Evolutionary conservation across 2,797 vertebrate species (phyloP).

Genomic region (Chanos chanos): DNA sequence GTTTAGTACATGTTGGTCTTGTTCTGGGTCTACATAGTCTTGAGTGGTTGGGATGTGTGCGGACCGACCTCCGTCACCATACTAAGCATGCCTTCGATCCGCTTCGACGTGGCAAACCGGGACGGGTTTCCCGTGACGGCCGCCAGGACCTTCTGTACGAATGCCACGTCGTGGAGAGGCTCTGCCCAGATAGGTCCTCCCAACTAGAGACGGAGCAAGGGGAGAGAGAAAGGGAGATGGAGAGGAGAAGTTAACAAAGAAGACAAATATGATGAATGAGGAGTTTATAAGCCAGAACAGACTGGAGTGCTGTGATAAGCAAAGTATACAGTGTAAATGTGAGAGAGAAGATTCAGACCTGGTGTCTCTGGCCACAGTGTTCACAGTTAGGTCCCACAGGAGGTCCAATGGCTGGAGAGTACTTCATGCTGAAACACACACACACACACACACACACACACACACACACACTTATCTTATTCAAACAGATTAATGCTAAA

Average conservation of each 20-base stretch:
- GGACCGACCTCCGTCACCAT: slow-evolving; percentile 80
- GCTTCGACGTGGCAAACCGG: slow-evolving; percentile 79
- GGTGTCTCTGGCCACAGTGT: slow-evolving; percentile 85
- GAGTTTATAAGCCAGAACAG: neutral
- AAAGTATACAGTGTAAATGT: neutral
- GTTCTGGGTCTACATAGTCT: too few species aligned
- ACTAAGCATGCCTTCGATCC: slow-evolving; percentile 85
- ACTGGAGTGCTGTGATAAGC: neutral
- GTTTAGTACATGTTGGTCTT: too few species aligned
- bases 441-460: slow-evolving; percentile 19
- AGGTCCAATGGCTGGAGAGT: slow-evolving; percentile 80
- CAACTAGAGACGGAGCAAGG: slow-evolving; percentile 59
- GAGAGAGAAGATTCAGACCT: slow-evolving; percentile 62
- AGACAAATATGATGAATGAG: neutral
- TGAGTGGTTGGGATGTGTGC: too few species aligned
- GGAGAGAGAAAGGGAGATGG: neutral
- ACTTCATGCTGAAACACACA: slow-evolving; percentile 77
- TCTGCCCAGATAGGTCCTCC: slow-evolving; percentile 88
- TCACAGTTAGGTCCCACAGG: slow-evolving; percentile 77
- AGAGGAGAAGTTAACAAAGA: slow-evolving; percentile 2
- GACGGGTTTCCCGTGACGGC: slow-evolving; percentile 73
- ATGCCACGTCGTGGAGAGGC: slow-evolving; percentile 75
- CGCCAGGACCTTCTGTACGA: slow-evolving; percentile 76
- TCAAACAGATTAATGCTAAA: too few species aligned
- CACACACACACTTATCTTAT: slow-evolving; percentile 1